Base-by-base conservation (phyloP, 1,140 invertebrate species). In the Lepidostoma basale region DNA sequence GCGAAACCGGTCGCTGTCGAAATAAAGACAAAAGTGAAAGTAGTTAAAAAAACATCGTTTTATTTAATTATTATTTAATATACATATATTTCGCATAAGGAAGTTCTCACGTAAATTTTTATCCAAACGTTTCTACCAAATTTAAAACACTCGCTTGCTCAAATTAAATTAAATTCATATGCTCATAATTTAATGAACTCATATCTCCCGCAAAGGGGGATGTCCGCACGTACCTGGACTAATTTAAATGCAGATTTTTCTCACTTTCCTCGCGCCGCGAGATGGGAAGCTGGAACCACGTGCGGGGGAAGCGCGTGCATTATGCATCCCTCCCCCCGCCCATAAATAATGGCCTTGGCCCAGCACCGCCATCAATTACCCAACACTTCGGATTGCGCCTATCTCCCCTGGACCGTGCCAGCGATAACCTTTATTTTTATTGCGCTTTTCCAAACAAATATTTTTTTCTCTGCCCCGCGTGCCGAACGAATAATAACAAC, bases 321-420 rank as follows among this genome's bases (percentile, higher is more conserved):
- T 59, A 65, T 69, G 68, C 68, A 69, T 28, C 42, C 42, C 58
- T 52, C 58, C 39, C 52, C 47, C 36, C 62, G 26, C 40, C 63
- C 62, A 69, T 69, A 69, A 69, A 69, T 69, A 69, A 69, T 65
- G 68, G 52, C 52, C 62, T 30, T 28, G 52, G 62, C 60, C 68
- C 62, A 70, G 59, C 62, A 66, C 68, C 62, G 62, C 64, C 68
- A 65, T 70, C 68, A 70, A 70, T 66, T 70, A 70, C 68, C 62
- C 58, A 59, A 39, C 65, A 59, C 23, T 59, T 67, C 64, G 64
- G 64, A 67, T 67, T 67, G 47, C 45, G 20, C 63, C 63, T 40
- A 36, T 59, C 47, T 66, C 22, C 63, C 63, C 14, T 26, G 56
- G 56, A 40, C 56, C 39, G 39, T 16, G 36, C 36, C 18, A 8